A percentile compares a stretch with the other conserved stretches of the same genome.
Conservation (phyloP, 1,140 invertebrate species). For the Micrasema longulum region DNA sequence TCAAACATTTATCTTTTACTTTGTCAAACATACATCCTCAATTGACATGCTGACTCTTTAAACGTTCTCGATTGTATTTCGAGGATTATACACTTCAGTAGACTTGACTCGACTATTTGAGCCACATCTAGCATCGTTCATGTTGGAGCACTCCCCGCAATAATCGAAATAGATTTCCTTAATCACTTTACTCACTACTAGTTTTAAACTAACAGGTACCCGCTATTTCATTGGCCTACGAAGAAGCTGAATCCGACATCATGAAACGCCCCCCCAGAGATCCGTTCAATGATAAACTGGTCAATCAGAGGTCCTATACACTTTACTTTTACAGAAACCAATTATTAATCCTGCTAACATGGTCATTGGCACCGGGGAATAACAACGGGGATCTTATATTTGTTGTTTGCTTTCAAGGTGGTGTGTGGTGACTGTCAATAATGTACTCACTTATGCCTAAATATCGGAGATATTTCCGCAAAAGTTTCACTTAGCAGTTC, state of each 20-base stretch:
- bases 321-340: constrained; percentile 50
- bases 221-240: constrained; percentile 87
- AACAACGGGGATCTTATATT: constrained; percentile 31
- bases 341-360: constrained; percentile 51
- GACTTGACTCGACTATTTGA: too few relatives aligned
- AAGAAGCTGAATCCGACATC: constrained; percentile 85
- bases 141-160: not conserved
- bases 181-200: constrained; percentile 24
- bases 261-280: constrained; percentile 85
- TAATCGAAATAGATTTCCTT: not conserved
- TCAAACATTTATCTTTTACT: constrained; percentile 1
- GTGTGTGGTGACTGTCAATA: constrained; percentile 35
- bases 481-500: constrained; percentile 12
- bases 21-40: constrained; percentile 3
- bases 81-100: too few relatives aligned
- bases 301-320: constrained; percentile 74
- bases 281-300: constrained; percentile 81
- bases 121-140: not conserved
- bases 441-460: constrained; percentile 3
- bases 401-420: constrained; percentile 36
- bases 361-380: constrained; percentile 41
- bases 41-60: too few relatives aligned
- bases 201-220: constrained; percentile 57
- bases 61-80: too few relatives aligned
- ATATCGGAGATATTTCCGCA: constrained; percentile 25